Evolutionary conservation across 2,888 invertebrate genomes (phyloP), one percentile per base, ranked within the genome.

Genomic region (Ashinkailepas kermadecensis): DNA sequence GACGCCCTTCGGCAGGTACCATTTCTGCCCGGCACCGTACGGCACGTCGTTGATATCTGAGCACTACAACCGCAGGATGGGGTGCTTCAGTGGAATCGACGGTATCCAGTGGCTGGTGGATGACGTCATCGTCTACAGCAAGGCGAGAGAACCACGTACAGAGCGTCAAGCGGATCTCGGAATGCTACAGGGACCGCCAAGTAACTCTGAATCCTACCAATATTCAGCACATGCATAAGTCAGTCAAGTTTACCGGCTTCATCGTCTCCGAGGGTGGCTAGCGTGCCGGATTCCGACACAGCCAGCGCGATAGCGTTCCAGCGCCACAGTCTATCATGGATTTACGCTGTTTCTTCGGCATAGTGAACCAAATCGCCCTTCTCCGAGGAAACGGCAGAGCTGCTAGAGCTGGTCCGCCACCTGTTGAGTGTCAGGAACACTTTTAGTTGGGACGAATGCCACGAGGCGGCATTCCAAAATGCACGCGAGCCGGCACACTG

Each of bases 1-100:
- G 13, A 83, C 83, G 8, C 82, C 81, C 15, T 83, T 81, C 70
- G 82, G 82, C 9, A 65, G 81, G n/a, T 83, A 78, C 57, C 67
- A 23, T 54, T 83, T 80, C n/a, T 21, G 11, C 18, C 78, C 82
- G 0, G 65, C 81, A 15, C 83, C n/a, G 56, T 81, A 21, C 59
- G 81, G 81, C 39, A 81, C 80, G 59, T 81, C n/a, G 57, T 67
- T 39, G 25, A 70, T 39, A 21, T 39, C 70, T 7, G 70, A 70
- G 70, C 23, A n/a, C 11, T 70, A n/a, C 39, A 70, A 70, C 70
- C 56, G 81, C 7, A 57, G 81, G 15, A 64, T 81, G 74, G 78
- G 80, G 54, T 57, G 78, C 21, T 81, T 81, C 59, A 39, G 39
- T n/a, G 78, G 59, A 15, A 57, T 81, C 23, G 58, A 10, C 12